A percentile compares a stretch with the other conserved stretches of the same genome.
phyloP scores from a whole-genome alignment of 2,113 vertebrate genomes.

The Octodon degus region DNA sequence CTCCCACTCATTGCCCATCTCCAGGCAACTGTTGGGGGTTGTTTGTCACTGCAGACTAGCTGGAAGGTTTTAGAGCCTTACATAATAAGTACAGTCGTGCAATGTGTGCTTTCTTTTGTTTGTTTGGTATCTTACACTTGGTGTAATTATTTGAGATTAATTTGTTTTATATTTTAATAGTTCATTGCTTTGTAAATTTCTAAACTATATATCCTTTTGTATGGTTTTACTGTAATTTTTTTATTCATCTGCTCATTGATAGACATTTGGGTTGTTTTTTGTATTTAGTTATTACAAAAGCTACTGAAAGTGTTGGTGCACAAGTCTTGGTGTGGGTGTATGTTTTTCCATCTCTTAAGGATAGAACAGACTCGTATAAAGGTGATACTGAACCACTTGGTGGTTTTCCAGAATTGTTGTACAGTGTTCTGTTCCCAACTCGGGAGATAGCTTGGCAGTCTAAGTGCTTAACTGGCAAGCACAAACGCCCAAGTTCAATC shows the following conservation, averaged over 20 bases:
- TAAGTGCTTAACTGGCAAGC: too few relatives aligned
- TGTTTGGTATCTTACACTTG: slow-evolving; percentile 24
- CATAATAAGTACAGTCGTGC: neutral
- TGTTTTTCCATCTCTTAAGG: neutral
- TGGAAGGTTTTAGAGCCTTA: slow-evolving; percentile 12
- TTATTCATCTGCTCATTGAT: neutral
- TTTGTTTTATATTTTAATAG: neutral
- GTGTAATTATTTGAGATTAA: slow-evolving; percentile 4
- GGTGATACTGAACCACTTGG: neutral
- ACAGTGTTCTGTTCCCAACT: neutral
- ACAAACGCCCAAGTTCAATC: too few relatives aligned
- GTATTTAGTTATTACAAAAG: neutral
- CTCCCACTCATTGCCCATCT: neutral
- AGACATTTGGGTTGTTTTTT: neutral
- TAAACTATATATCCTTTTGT: neutral
- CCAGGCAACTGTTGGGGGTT: neutral
- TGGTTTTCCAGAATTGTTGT: neutral
- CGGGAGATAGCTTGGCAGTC: too few relatives aligned
- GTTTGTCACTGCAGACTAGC: neutral
- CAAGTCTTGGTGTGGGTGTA: neutral
- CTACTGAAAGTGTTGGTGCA: neutral
- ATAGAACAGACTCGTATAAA: neutral
- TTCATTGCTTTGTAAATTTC: slow-evolving; percentile 40
- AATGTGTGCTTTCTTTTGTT: neutral
- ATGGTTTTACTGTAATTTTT: neutral